Percentiles rank a stretch among this genome's conserved stretches.
Conservation (phyloP, 2,797 vertebrate genomes). For the Danio jaintianensis region DNA sequence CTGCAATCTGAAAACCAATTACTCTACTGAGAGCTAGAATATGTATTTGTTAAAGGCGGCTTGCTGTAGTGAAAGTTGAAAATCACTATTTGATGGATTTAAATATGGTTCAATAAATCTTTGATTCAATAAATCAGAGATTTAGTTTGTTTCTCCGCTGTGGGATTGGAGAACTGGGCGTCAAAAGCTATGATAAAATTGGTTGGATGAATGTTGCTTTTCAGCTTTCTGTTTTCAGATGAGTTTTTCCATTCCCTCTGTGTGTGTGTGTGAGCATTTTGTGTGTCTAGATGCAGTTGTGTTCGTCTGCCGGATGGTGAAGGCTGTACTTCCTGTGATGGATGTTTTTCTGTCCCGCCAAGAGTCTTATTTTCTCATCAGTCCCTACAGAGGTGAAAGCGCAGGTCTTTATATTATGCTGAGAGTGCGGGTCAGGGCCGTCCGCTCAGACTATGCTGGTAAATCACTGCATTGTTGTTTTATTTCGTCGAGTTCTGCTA, state of each 20-base stretch:
- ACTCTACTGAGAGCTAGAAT: not conserved
- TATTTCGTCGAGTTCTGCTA: not conserved
- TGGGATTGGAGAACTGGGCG: not conserved
- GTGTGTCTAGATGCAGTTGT: slow-evolving; percentile 12
- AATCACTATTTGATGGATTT: slow-evolving; percentile 35
- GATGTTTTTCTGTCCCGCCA: slow-evolving; percentile 23
- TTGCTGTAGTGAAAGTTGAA: slow-evolving; percentile 15
- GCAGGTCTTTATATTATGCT: slow-evolving; percentile 7
- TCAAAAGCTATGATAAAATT: not conserved
- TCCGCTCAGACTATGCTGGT: not conserved
- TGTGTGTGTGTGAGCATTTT: slow-evolving; percentile 20
- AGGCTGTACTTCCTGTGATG: slow-evolving; percentile 40
- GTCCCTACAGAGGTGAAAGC: slow-evolving; percentile 32
- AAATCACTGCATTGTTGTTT: slow-evolving; percentile 5
- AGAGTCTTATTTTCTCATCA: slow-evolving; percentile 25
- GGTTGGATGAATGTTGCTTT: slow-evolving; percentile 28
- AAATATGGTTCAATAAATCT: slow-evolving; percentile 36
- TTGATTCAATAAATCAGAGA: slow-evolving; percentile 38
- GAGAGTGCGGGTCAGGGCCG: not conserved
- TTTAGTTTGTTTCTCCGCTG: slow-evolving; percentile 24
- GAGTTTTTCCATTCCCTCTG: not conserved
- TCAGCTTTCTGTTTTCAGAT: slow-evolving; percentile 29
- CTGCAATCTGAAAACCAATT: slow-evolving; percentile 39
- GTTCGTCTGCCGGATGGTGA: slow-evolving; percentile 9
- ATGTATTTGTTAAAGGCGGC: slow-evolving; percentile 11